These are phyloP conservation scores for Caranx ignobilis DNA, from an alignment of 2,113 vertebrate species.

Conservation along the genomic window DNA sequence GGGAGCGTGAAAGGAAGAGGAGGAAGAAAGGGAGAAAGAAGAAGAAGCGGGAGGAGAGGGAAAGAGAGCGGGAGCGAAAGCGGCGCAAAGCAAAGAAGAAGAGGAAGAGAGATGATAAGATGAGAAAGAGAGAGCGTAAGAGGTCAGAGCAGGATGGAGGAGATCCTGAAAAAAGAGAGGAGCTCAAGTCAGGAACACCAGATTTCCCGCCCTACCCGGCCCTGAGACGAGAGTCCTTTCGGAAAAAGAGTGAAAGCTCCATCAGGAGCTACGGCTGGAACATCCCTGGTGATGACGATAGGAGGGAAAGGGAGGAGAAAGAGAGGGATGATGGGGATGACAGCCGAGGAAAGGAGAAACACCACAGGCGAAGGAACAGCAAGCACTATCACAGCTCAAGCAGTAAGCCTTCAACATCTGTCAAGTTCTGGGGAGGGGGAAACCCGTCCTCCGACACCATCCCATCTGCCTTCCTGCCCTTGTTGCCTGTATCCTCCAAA, in stretches of 20 bases:
- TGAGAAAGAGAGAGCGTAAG: slow-evolving; percentile 74
- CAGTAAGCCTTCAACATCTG: slow-evolving; percentile 80
- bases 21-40: slow-evolving; percentile 85
- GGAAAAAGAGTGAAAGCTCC: slow-evolving; percentile 83
- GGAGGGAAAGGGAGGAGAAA: slow-evolving; percentile 77
- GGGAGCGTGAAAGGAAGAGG: slow-evolving; percentile 81
- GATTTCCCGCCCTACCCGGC: slow-evolving; percentile 79
- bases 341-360: slow-evolving; percentile 74
- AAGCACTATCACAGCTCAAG: slow-evolving; percentile 74
- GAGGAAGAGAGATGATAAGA: slow-evolving; percentile 82
- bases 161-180: slow-evolving; percentile 78
- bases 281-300: slow-evolving; percentile 74
- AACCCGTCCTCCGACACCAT: slow-evolving; percentile 75
- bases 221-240: slow-evolving; percentile 79
- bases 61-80: slow-evolving; percentile 82
- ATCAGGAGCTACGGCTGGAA: slow-evolving; percentile 83
- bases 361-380: slow-evolving; percentile 68
- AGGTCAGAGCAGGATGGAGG: slow-evolving; percentile 78
- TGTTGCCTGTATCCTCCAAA: slow-evolving; percentile 83
- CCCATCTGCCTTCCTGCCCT: slow-evolving; percentile 82
- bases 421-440: slow-evolving; percentile 83
- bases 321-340: slow-evolving; percentile 77
- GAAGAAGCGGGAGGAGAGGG: slow-evolving; percentile 83
- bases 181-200: slow-evolving; percentile 75
- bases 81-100: slow-evolving; percentile 85